phyloP scores from a whole-genome alignment of 2,888 invertebrate genomes.

The Spatulosminthurus flaviceps region DNA sequence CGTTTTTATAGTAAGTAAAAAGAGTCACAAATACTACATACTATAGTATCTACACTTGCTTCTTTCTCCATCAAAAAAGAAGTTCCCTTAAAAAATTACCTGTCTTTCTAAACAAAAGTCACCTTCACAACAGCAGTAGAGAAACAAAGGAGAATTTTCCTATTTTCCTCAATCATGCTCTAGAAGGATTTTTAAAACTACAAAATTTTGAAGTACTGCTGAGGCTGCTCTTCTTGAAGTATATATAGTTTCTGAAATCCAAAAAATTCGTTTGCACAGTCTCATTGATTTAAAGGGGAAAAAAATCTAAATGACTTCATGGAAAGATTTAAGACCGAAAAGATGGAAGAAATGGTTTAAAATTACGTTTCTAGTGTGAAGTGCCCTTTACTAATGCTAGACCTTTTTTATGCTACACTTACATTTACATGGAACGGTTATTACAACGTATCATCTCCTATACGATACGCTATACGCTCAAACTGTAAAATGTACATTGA shows the following conservation, averaged over 20 bases:
- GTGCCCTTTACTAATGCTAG: neutral
- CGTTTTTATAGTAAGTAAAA: too few relatives aligned
- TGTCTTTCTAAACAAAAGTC: constrained; percentile 21
- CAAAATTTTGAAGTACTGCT: too few relatives aligned
- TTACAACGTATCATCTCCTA: too few relatives aligned
- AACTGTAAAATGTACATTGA: too few relatives aligned
- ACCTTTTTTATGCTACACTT: neutral
- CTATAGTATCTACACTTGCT: too few relatives aligned
- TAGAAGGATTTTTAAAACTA: too few relatives aligned
- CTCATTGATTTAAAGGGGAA: neutral
- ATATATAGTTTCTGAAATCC: too few relatives aligned
- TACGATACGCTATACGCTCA: too few relatives aligned
- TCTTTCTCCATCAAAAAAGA: neutral
- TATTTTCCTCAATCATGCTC: too few relatives aligned
- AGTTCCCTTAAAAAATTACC: neutral
- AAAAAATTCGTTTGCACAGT: neutral
- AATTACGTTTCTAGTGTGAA: constrained; percentile 22
- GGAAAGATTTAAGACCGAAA: constrained; percentile 6
- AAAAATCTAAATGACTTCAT: neutral
- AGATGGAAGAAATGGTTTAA: neutral
- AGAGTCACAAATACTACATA: too few relatives aligned
- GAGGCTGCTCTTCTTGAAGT: too few relatives aligned
- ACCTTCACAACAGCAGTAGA: neutral
- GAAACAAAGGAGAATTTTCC: neutral
- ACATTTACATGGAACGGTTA: neutral